phyloP scores from a whole-genome alignment of 1,140 invertebrate genomes.

The Conus betulinus region DNA sequence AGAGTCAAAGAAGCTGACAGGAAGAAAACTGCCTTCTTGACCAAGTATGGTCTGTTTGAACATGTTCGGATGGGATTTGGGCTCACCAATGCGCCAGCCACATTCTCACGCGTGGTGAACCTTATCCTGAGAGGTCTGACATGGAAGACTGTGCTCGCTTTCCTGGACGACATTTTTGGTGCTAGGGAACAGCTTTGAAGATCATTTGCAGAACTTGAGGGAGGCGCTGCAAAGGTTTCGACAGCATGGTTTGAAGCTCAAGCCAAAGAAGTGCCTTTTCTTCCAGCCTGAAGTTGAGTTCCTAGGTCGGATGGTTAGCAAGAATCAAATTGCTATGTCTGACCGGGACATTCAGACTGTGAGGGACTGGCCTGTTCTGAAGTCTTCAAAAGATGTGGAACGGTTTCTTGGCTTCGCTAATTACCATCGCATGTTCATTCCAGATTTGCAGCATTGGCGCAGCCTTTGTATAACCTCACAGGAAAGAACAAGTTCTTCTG shows the following conservation, averaged over 20 bases:
- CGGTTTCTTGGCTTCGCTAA: constrained; percentile 29
- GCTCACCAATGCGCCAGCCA: constrained; percentile 41
- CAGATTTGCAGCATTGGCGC: constrained; percentile 22
- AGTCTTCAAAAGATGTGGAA: constrained; percentile 4
- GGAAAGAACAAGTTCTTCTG: constrained; percentile 37
- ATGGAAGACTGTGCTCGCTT: constrained; percentile 18
- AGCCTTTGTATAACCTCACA: constrained; percentile 28
- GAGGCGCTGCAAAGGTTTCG: constrained; percentile 28
- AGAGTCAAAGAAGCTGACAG: constrained; percentile 32
- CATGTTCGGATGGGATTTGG: constrained; percentile 46
- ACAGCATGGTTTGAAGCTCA: constrained; percentile 27
- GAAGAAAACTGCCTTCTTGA: constrained; percentile 53
- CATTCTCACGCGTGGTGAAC: constrained; percentile 28
- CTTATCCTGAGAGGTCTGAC: constrained; percentile 16
- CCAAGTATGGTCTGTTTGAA: constrained; percentile 47
- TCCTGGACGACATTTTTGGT: constrained; percentile 39
- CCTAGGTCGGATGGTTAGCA: constrained; percentile 4
- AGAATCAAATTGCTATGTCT: background rate
- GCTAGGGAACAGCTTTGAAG: background rate
- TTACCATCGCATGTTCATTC: constrained; percentile 45
- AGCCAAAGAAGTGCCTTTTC: constrained; percentile 11
- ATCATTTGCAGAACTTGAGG: constrained; percentile 25
- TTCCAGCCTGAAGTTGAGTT: background rate
- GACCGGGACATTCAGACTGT: background rate
- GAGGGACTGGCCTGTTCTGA: constrained; percentile 23